phyloP scores from a whole-genome alignment of 2,888 invertebrate genomes.

The Dicroscelio sp. region DNA sequence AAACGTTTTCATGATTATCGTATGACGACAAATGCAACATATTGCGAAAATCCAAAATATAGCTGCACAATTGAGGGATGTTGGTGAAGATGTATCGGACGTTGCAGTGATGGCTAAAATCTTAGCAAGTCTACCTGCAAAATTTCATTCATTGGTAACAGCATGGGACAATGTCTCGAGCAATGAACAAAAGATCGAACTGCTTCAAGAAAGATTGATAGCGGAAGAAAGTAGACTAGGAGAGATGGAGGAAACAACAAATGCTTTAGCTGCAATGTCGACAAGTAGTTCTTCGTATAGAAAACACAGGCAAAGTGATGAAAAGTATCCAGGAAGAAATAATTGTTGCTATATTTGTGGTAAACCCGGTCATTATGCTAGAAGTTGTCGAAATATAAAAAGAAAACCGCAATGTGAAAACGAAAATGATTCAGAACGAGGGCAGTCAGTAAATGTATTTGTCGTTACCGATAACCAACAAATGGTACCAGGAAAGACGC shows the following conservation, averaged over 20 bases:
- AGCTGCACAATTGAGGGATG: slow-evolving; percentile 19
- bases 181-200: background rate
- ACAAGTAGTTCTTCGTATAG: background rate
- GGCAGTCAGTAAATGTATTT: background rate
- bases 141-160: slow-evolving; percentile 28
- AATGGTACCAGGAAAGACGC: too few species aligned
- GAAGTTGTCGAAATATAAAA: background rate
- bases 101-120: slow-evolving; percentile 34
- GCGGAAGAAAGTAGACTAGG: slow-evolving; percentile 55
- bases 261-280: slow-evolving; percentile 30
- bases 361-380: slow-evolving; percentile 27
- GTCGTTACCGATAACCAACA: slow-evolving; percentile 36
- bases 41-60: slow-evolving; percentile 35
- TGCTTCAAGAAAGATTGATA: background rate
- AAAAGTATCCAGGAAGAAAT: background rate
- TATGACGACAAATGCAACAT: too few species aligned
- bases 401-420: too few species aligned
- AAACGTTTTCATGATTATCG: too few species aligned
- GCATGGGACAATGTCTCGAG: slow-evolving; percentile 34
- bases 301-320: background rate
- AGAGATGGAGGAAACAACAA: slow-evolving; percentile 44
- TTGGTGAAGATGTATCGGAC: background rate
- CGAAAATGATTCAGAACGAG: too few species aligned
- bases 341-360: slow-evolving; percentile 16
- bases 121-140: slow-evolving; percentile 20